Evolutionary conservation across 2,888 invertebrate species (phyloP), one percentile per base, ranked within the genome.

Genomic region (Lottia scabra): DNA sequence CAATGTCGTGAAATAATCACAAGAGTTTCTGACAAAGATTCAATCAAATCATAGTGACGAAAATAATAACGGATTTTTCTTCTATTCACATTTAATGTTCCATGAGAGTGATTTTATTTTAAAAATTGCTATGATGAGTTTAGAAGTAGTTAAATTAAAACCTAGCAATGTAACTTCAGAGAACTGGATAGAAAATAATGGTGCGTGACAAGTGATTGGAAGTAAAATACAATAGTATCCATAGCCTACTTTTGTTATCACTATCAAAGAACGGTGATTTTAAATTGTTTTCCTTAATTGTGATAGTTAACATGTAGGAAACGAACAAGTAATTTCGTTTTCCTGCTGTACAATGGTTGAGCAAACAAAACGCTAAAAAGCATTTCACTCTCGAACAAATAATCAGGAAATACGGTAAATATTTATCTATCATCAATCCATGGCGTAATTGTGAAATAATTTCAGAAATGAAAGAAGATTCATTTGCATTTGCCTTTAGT

Each of bases 311-410:
- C 64, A 30, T 46, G 66, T 72, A 69, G 75, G 72, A 75, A 75
- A 70, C 75, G 70, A 75, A 69, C 69, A 67, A 67, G 72, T 70
- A 69, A 72, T 75, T 75, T 70, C 67, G 70, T 72, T 75, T 75
- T 75, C 75, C 75, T 75, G 75, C 69, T 30, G 44, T 64, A 69
- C 75, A 75, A 75, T 72, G 69, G 46, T 43, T 27, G 43, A 19
- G 72, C 66, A 75, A 75, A 75, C 72, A 75, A 63, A 64, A 63
- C 30, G 46, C 69, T 72, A 72, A 75, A 75, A 75, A 72, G 72
- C 72, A 67, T 67, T 69, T 65, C 72, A 69, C 70, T 72, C 70
- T 65, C 67, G 65, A 63, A 23, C 62, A 67, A 72, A 19, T 38
- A 38, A 63, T 12, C 72, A 72, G 72, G 72, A 75, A 75, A 72